Evolutionary conservation across 2,113 vertebrate species (phyloP).

Genomic region (Colius striatus): DNA sequence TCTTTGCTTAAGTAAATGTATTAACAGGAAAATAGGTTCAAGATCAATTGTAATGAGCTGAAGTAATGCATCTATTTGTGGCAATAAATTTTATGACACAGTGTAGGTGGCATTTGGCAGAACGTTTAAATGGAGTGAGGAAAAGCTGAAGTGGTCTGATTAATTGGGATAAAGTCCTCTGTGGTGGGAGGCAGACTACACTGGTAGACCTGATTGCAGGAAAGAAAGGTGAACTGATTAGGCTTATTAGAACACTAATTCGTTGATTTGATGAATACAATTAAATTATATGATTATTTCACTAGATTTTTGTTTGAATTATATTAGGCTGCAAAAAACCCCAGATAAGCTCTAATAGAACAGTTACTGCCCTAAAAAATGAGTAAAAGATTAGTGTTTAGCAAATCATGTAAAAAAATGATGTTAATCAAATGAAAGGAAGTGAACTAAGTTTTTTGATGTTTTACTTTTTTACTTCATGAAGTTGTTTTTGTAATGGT

Average conservation of each 20-base stretch:
- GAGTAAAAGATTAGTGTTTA: neutral
- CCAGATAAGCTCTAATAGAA: neutral
- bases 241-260: neutral
- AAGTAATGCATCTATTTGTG: neutral
- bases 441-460: neutral
- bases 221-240: conserved; percentile 10
- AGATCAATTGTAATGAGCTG: neutral
- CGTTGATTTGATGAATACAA: neutral
- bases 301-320: neutral
- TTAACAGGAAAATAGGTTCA: neutral
- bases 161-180: neutral
- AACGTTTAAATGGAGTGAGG: neutral
- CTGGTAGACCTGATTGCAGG: neutral
- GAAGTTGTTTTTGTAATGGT: neutral
- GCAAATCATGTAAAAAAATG: neutral
- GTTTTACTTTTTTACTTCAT: neutral
- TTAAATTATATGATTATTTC: neutral
- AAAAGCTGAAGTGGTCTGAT: neutral
- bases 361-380: neutral
- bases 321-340: neutral
- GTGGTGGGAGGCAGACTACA: neutral
- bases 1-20: no score
- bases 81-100: neutral
- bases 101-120: neutral
- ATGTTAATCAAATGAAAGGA: neutral